Conservation (phyloP, 2,888 invertebrate genomes). For the Lutraria lutraria region DNA sequence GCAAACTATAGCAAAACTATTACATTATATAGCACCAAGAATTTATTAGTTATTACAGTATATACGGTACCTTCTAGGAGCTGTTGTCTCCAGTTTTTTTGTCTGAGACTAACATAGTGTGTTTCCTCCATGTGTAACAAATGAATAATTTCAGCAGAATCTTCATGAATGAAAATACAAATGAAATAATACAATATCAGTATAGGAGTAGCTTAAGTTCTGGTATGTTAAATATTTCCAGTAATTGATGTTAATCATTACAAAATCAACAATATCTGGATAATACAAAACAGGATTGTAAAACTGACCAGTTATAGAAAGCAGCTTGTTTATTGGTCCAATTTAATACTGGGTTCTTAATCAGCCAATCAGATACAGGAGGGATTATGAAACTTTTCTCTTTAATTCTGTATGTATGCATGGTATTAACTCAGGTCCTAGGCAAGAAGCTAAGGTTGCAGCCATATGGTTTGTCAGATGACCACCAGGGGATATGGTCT, state of each 20-base stretch:
- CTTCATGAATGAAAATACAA: background rate
- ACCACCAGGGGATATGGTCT: no score
- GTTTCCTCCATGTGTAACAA: slow-evolving; percentile 13
- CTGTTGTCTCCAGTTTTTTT: background rate
- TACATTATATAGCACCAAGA: background rate
- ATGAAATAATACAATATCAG: background rate
- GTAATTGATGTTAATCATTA: background rate
- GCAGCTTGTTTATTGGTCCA: background rate
- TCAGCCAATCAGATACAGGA: no score
- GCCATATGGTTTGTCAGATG: no score
- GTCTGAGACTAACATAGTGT: slow-evolving; percentile 19
- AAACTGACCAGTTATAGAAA: background rate
- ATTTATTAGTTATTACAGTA: background rate
- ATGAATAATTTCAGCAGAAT: background rate
- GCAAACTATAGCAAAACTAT: background rate
- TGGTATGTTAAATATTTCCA: background rate
- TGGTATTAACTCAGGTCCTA: no score
- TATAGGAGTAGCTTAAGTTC: background rate
- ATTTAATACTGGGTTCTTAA: no score
- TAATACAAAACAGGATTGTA: background rate
- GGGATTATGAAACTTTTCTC: no score
- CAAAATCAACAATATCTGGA: background rate
- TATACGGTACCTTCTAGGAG: background rate
- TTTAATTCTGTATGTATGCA: no score
- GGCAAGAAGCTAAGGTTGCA: no score